Conservation (phyloP, 1,140 invertebrate genomes). For the Cepaea nemoralis region DNA sequence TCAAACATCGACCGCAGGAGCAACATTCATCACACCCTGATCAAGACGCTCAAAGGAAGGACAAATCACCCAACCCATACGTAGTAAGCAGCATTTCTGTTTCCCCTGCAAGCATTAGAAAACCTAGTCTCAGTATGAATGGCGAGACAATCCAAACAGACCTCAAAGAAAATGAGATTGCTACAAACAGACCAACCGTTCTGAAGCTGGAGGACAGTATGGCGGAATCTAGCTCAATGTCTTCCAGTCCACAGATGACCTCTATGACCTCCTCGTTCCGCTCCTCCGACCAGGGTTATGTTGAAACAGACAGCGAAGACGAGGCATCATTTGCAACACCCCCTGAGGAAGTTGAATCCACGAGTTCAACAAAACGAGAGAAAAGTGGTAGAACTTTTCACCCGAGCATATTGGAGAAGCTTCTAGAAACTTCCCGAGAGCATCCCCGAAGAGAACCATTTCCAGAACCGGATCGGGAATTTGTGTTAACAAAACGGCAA, state of each 20-base stretch:
- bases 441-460: not conserved
- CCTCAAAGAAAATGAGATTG: not conserved
- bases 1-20: not conserved
- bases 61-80: not conserved
- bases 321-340: conserved; percentile 44
- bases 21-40: not conserved
- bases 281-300: conserved; percentile 39
- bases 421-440: conserved; percentile 16
- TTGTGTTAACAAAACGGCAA: not conserved
- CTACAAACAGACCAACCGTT: not conserved
- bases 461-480: not conserved
- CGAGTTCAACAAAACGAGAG: not conserved
- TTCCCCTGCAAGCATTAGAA: not conserved
- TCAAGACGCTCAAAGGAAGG: not conserved
- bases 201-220: not conserved
- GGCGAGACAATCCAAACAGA: no score
- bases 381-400: not conserved
- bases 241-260: conserved; percentile 4
- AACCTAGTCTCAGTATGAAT: not conserved
- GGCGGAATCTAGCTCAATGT: conserved; percentile 1
- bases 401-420: conserved; percentile 22
- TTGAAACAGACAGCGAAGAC: conserved; percentile 37
- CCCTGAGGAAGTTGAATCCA: conserved; percentile 34
- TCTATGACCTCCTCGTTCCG: conserved; percentile 29
- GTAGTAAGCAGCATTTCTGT: not conserved